Evolutionary conservation across 2,888 invertebrate species (phyloP).

Genomic region (Cataglyphis altisquamis): DNA sequence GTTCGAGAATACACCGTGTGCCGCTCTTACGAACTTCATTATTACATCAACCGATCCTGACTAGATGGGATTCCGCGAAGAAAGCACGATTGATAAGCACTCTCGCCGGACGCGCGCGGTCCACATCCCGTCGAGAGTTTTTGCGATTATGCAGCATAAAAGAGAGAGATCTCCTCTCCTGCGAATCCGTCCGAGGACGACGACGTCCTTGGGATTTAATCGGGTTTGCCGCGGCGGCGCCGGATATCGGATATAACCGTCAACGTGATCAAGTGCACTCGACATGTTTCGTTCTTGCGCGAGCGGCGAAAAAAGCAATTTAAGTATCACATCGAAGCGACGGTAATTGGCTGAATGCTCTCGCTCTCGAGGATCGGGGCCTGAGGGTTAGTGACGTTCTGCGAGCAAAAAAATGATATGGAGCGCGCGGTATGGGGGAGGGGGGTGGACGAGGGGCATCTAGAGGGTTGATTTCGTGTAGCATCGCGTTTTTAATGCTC

Average conservation of each 20-base stretch:
- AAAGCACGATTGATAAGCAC: constrained; percentile 45
- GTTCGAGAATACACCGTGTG: constrained; percentile 61
- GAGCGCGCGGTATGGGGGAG: constrained; percentile 25
- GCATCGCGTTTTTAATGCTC: constrained; percentile 86
- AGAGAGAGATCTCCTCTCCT: not conserved
- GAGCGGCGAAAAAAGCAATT: constrained; percentile 77
- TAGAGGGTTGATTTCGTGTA: constrained; percentile 82
- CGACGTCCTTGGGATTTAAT: constrained; percentile 46
- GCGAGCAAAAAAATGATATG: constrained; percentile 51
- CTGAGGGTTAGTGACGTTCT: constrained; percentile 52
- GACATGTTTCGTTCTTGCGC: constrained; percentile 61
- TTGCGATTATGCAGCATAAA: constrained; percentile 35
- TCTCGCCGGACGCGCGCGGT: constrained; percentile 22
- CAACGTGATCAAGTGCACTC: constrained; percentile 57
- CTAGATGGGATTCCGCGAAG: constrained; percentile 29
- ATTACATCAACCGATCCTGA: constrained; percentile 20
- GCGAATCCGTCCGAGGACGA: constrained; percentile 22
- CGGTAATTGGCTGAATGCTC: constrained; percentile 80
- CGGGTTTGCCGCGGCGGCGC: constrained; percentile 52
- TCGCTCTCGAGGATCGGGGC: constrained; percentile 47
- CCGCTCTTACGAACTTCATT: constrained; percentile 50
- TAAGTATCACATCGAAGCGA: constrained; percentile 77
- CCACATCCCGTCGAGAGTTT: constrained; percentile 19
- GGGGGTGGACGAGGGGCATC: constrained; percentile 52
- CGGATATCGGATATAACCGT: constrained; percentile 55